phyloP scores from a whole-genome alignment of 92 coral and sea anemone species.

The Virgularia gustaviana region DNA sequence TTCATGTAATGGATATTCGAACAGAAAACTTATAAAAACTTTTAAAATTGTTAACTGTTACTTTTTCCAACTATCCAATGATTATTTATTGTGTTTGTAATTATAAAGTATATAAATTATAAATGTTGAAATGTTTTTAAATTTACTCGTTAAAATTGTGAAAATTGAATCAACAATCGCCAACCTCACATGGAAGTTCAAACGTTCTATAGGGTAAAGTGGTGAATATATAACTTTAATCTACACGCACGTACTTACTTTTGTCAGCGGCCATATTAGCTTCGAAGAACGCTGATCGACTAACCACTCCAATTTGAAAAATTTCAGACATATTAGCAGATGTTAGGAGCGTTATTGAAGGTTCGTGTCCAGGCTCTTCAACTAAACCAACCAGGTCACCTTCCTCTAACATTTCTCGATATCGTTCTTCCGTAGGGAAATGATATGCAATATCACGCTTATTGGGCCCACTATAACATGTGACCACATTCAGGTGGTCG shows the following conservation, averaged over 20 bases:
- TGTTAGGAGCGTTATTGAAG: background rate
- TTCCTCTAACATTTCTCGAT: background rate
- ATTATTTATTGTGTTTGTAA: too few relatives aligned
- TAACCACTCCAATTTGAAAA: constrained; percentile 9
- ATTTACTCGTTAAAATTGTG: too few relatives aligned
- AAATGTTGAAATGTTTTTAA: too few relatives aligned
- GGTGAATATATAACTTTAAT: background rate
- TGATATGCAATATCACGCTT: constrained; percentile 23
- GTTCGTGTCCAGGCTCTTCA: background rate
- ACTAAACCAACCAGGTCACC: constrained; percentile 8
- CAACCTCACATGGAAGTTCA: too few relatives aligned
- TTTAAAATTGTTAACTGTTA: too few relatives aligned
- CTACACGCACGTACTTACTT: too few relatives aligned
- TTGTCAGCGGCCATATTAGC: constrained; percentile 6
- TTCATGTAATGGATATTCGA: too few relatives aligned
- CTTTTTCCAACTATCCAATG: too few relatives aligned
- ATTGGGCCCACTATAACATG: background rate
- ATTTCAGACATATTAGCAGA: background rate
- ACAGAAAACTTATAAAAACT: too few relatives aligned
- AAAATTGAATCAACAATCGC: too few relatives aligned
- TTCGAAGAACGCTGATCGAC: constrained; percentile 24
- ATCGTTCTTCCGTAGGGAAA: background rate
- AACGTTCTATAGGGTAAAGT: background rate
- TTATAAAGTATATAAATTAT: too few relatives aligned
- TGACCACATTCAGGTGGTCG: background rate